phyloP scores from a whole-genome alignment of 2,888 invertebrate species.

The Rhimphoctona megacephalus region DNA sequence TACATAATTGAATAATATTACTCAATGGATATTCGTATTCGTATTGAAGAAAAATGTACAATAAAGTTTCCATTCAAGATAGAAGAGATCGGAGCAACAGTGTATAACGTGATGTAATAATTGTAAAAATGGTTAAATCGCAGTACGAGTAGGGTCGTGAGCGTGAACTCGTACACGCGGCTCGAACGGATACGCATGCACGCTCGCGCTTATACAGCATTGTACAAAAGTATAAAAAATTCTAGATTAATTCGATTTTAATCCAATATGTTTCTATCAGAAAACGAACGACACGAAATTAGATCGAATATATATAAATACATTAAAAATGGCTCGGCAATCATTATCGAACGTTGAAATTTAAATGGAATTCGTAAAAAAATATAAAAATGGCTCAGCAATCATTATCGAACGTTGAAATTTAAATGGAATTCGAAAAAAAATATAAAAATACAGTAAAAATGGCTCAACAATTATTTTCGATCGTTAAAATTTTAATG shows the following conservation, averaged over 20 bases:
- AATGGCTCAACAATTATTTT: too few species aligned
- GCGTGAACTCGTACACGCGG: conserved; percentile 4
- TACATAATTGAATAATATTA: not conserved
- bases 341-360: too few species aligned
- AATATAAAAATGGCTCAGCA: not conserved
- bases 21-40: not conserved
- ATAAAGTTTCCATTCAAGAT: not conserved
- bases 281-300: not conserved
- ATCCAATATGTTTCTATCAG: not conserved
- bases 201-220: conserved; percentile 55
- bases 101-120: not conserved
- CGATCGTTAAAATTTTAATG: not conserved
- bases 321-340: not conserved
- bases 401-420: too few species aligned
- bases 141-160: conserved; percentile 3
- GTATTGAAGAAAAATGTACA: not conserved
- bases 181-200: conserved; percentile 59
- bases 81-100: not conserved
- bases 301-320: not conserved
- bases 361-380: too few species aligned
- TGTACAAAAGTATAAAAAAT: not conserved
- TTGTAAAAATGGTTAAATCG: not conserved
- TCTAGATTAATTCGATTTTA: not conserved
- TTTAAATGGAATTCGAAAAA: too few species aligned
- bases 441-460: too few species aligned